Evolutionary conservation across 2,797 vertebrate species (phyloP), one percentile per base, ranked within the genome.

Genomic region (Darevskia nairensis): DNA sequence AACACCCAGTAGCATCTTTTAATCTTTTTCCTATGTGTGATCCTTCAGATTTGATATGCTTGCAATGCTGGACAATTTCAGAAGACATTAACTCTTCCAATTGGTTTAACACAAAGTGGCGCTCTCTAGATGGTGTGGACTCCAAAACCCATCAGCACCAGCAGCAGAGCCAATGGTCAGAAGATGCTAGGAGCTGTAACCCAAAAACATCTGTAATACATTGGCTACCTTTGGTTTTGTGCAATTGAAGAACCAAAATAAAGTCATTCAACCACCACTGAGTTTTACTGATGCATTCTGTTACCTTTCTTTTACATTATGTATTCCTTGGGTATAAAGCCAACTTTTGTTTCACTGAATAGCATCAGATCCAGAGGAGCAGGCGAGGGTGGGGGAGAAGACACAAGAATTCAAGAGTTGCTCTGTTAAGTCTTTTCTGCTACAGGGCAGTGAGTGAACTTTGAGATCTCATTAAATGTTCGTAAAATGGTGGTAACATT

Each of bases 301-400:
- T 69, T 79, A 50, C 3, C 46, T 50, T 79, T 2, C 0, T 44
- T 90, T 87, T 72, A 74, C 69, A n/a, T 55, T 84, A 76, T 29
- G 13, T 80, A 55, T 82, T 5, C 78, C 81, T 86, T 9, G 59
- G 71, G 46, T 88, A 27, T 80, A 84, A 83, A 90, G 94, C 91
- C 61, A 89, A 83, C 61, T 77, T 90, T 92, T 79, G 86, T 41
- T 85, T 93, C 80, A 89, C 32, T 75, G 69, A 50, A 81, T 23
- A 76, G 61, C 44, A 41, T 32, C 85, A 72, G 59, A 90, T 88
- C 88, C 84, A 91, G 66, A 89, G 50, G 21, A 17, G 9, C 10
- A 69, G n/a, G 55, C 46, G 7, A 19, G n/a, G 5, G 19, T 2
- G 10, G 9, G 21, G 29, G 27, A 32, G 19, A 7, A 11, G 32